Evolutionary conservation across 1,140 invertebrate species (phyloP), one percentile per base, ranked within the genome.

Genomic region (Stegodyphus mimosarum): DNA sequence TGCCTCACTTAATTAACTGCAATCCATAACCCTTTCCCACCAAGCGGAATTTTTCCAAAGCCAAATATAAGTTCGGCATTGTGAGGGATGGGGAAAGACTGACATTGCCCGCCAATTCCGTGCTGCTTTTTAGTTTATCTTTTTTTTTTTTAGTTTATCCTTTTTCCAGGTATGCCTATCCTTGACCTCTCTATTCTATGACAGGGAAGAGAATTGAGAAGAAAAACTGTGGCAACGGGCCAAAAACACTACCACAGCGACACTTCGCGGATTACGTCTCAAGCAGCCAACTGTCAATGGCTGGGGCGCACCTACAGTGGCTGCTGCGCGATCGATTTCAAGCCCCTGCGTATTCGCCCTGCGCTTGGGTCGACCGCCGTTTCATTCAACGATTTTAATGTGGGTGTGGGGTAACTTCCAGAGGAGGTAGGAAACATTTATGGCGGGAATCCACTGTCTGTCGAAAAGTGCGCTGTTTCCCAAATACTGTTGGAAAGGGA

Each of bases 261-360:
- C 81, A 83, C 81, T 71, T 67, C 33, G 71, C 60, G 80, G 71
- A n/a, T 83, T 67, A 83, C 50, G 72, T 75, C 72, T 70, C 51
- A 74, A 83, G 81, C 51, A 55, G 79, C 48, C 10, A 70, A 75
- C 81, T 83, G 81, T 83, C 81, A 83, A 83, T 83, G 79, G 79
- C 64, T 73, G 13, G 52, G 60, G 17, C 18, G 66, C 69, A 71
- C 55, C 55, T 71, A 83, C 79, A 48, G 18, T 67, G 64, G 33
- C 33, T 33, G 33, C 33, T 33, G 33, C 33, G 33, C 33, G 33
- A 33, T 33, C 33, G 33, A 33, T 33, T 33, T 33, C 33, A 33
- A 33, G 33, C 33, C 33, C 33, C 33, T 33, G 33, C 33, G 33
- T 33, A 33, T 33, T 33, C 33, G 33, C 33, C 33, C 33, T 33